Conservation (phyloP, 2,113 vertebrate species). For the Salvelinus fontinalis region DNA sequence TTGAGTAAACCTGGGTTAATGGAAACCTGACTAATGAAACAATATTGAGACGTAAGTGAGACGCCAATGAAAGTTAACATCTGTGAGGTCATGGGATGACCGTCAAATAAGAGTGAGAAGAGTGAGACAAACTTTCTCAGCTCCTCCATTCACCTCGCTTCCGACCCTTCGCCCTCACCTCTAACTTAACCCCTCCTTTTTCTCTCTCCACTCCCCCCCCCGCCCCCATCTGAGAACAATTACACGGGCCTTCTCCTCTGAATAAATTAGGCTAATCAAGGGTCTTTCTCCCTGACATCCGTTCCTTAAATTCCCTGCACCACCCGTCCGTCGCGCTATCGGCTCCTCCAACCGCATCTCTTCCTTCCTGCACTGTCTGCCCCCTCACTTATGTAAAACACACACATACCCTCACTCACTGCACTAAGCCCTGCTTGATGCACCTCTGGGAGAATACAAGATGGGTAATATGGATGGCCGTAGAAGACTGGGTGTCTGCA, state of each 20-base stretch:
- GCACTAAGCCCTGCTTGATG: not conserved
- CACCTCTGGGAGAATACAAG: not conserved
- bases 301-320: not conserved
- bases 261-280: conserved; percentile 31
- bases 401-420: no score
- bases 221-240: conserved; percentile 35
- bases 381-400: not conserved
- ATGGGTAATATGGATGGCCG: no score
- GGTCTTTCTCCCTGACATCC: conserved; percentile 14
- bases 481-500: no score
- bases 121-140: not conserved
- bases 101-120: not conserved
- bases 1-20: no score
- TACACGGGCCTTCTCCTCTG: conserved; percentile 17
- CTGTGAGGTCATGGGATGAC: no score
- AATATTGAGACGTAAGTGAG: no score
- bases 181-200: not conserved
- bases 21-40: no score
- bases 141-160: not conserved
- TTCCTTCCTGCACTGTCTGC: conserved; percentile 16
- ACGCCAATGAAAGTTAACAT: no score
- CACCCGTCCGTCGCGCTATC: not conserved
- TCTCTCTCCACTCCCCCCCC: not conserved
- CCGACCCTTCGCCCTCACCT: not conserved
- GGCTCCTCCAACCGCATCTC: not conserved